These are phyloP conservation scores for Drosophila kikkawai DNA, from an alignment of 1,140 invertebrate genomes.

Conservation along the genomic window DNA sequence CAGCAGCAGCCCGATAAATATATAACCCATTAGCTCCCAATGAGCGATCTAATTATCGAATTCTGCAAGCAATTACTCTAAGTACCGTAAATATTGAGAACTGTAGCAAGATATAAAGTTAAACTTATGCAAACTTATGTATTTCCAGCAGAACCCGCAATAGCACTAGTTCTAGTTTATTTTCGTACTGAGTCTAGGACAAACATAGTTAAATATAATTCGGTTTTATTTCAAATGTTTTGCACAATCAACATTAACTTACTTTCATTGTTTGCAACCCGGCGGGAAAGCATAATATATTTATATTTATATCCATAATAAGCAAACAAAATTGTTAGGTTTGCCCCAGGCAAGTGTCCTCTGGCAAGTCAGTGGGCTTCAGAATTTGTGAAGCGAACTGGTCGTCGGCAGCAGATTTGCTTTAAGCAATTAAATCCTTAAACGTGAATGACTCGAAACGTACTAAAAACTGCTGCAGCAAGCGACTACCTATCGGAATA, in stretches of 20 bases:
- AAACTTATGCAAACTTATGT: conserved; percentile 53
- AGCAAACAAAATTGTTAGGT: conserved; percentile 13
- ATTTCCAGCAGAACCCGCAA: conserved; percentile 23
- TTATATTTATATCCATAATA: conserved; percentile 21
- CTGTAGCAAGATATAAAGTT: conserved; percentile 59
- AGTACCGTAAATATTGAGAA: conserved; percentile 46
- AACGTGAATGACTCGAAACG: conserved; percentile 18
- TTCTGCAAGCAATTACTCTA: conserved; percentile 70
- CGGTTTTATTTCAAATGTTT: conserved; percentile 14
- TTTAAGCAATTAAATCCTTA: conserved; percentile 56
- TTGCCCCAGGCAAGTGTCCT: conserved; percentile 5
- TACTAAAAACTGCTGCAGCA: neutral
- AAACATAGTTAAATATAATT: conserved; percentile 38
- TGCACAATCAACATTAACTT: conserved; percentile 21
- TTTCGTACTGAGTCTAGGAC: conserved; percentile 24
- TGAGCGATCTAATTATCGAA: conserved; percentile 14
- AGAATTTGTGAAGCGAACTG: conserved; percentile 8
- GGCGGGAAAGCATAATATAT: neutral
- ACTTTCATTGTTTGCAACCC: conserved; percentile 14
- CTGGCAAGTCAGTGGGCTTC: conserved; percentile 3
- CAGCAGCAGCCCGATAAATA: conserved; percentile 66
- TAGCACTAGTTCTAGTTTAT: conserved; percentile 13
- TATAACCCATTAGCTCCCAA: conserved; percentile 50
- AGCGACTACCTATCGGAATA: conserved; percentile 13
- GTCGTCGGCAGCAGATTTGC: conserved; percentile 43